These are phyloP conservation scores for Heptranchias perlo DNA, from an alignment of 2,113 vertebrate genomes.

Conservation along the genomic window DNA sequence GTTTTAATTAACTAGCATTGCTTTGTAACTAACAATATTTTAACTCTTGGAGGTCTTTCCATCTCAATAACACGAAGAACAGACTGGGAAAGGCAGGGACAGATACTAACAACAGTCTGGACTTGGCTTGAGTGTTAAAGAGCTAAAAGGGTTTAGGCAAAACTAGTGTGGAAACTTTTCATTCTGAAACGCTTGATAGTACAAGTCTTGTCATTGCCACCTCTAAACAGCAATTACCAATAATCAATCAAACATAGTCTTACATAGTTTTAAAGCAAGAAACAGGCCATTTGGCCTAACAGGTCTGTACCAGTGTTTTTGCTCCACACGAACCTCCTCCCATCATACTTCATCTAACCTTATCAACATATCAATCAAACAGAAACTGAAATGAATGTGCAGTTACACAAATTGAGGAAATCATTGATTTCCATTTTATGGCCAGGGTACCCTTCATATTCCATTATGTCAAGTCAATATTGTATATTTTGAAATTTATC, in stretches of 20 bases:
- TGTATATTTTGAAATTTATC: background rate
- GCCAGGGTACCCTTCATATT: background rate
- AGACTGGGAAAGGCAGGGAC: background rate
- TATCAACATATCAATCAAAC: background rate
- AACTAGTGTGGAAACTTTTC: background rate
- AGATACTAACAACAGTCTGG: background rate
- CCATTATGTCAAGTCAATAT: background rate
- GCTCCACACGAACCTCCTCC: background rate
- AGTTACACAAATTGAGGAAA: background rate
- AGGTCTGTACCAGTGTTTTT: background rate
- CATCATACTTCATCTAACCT: background rate
- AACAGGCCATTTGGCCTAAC: background rate
- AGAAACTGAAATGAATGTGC: background rate
- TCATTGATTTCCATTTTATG: background rate
- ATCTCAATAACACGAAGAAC: background rate
- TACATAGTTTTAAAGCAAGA: background rate
- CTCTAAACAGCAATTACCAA: background rate
- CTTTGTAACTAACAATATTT: background rate
- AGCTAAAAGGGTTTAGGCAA: background rate
- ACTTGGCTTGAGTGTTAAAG: background rate
- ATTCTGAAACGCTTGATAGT: background rate
- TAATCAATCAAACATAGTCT: background rate
- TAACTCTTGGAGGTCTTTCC: background rate
- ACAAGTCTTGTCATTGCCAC: background rate
- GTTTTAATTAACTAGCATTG: background rate